Base-by-base conservation (phyloP, 2,113 vertebrate species). In the Leptocoma aspasia region DNA sequence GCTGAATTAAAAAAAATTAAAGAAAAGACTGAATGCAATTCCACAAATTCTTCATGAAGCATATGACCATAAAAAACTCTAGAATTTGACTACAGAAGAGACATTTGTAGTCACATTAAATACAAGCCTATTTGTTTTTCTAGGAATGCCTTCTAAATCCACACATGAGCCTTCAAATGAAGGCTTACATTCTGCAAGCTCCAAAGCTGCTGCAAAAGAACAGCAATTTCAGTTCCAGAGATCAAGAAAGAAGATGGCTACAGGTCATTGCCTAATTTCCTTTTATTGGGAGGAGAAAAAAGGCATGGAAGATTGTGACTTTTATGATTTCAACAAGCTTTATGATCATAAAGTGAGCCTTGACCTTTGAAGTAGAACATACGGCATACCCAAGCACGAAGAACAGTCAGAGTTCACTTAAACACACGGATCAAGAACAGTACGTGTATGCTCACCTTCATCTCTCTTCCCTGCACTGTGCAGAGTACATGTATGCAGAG, bases 221-320 rank as follows among this genome's bases (percentile, higher is more conserved):
- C 39, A 86, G 42, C 18, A 81, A 59, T 59, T 59, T 77, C 47
- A 59, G 15, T n/a, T 81, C n/a, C 35, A 91, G 13, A 89, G 22
- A 70, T 28, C 33, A 65, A 68, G 33, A 90, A 54, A 59, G 39
- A 69, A 61, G 47, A 27, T 63, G 19, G 7, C 13, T 75, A 63
- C 39, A 73, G 35, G 26, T 73, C 35, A 41, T 22, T 35, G 28
- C 70, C 13, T 72, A 9, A 89, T 23, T 59, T 87, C 65, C 42
- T 86, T 42, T 56, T 14, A 41, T 3, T 0, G 0, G 8, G 9
- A 23, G 6, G 24, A 10, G 4, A 44, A 53, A n/a, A 30, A n/a
- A 26, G 27, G 13, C 1, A 1, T 53, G n/a, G 15, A 59, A 78
- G 23, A 66, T 57, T 66, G 86, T 42, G 24, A 61, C 15, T 88